Evolutionary conservation across 2,888 invertebrate species (phyloP).

Genomic region (Crioceris asparagi): DNA sequence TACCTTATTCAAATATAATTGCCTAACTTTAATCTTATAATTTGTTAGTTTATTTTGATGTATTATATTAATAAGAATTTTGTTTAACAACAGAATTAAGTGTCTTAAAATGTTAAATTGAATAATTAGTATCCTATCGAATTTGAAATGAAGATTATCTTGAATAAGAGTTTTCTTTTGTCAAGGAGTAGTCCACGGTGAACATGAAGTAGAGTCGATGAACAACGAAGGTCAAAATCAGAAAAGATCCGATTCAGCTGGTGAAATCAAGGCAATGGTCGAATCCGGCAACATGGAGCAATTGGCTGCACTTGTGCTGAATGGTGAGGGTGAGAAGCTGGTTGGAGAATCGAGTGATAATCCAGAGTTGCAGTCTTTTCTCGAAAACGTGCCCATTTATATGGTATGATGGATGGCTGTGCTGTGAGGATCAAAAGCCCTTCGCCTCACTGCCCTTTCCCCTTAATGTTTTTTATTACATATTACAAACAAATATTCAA

Average conservation of each 20-base stretch:
- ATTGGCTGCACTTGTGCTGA: constrained; percentile 77
- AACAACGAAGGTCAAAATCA: constrained; percentile 41
- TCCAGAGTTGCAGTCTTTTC: constrained; percentile 73
- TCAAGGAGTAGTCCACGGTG: constrained; percentile 34
- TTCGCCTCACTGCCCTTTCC: too few relatives aligned
- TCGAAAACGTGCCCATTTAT: constrained; percentile 77
- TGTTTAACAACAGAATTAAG: too few relatives aligned
- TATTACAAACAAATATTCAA: too few relatives aligned
- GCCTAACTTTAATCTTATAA: too few relatives aligned
- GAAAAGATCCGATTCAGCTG: constrained; percentile 43
- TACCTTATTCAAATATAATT: too few relatives aligned
- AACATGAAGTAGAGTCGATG: constrained; percentile 36
- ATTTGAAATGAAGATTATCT: too few relatives aligned
- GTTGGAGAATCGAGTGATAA: constrained; percentile 59
- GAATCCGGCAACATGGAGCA: constrained; percentile 77
- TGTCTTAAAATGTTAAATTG: too few relatives aligned
- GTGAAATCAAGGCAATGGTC: constrained; percentile 54
- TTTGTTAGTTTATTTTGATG: too few relatives aligned
- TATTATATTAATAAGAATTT: too few relatives aligned
- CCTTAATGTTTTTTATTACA: too few relatives aligned
- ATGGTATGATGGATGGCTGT: constrained; percentile 67
- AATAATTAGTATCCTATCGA: too few relatives aligned
- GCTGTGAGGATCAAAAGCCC: too few relatives aligned
- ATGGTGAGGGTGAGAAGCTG: constrained; percentile 74
- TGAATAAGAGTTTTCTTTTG: constrained; percentile 7